Conservation (phyloP, 1,140 invertebrate species). For the Fopius arisanus region DNA sequence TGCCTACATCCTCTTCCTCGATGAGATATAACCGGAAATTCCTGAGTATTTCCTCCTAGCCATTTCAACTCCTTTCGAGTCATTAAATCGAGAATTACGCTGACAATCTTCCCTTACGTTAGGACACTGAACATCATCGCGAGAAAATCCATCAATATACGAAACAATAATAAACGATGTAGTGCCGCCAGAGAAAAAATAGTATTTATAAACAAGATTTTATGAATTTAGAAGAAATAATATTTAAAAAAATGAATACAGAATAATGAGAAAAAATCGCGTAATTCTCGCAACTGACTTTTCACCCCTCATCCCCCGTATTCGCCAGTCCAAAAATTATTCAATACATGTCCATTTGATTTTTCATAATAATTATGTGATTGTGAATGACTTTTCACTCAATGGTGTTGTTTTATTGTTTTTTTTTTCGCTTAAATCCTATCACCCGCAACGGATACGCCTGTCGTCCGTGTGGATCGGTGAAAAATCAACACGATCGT, state of each 20-base stretch:
- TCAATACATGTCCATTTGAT: background rate
- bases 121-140: background rate
- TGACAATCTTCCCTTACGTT: background rate
- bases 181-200: too few relatives aligned
- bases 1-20: background rate
- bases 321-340: background rate
- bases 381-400: conserved; percentile 44
- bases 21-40: background rate
- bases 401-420: conserved; percentile 58
- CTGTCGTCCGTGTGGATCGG: conserved; percentile 13
- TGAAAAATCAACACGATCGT: conserved; percentile 35
- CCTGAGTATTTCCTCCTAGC: background rate
- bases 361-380: background rate
- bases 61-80: background rate
- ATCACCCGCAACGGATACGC: conserved; percentile 18
- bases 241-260: background rate
- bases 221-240: too few relatives aligned
- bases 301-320: background rate
- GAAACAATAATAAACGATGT: too few relatives aligned
- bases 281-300: conserved; percentile 3
- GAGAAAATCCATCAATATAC: background rate
- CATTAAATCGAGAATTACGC: conserved; percentile 8
- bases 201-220: too few relatives aligned
- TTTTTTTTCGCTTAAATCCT: conserved; percentile 51
- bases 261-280: background rate